phyloP scores from a whole-genome alignment of 2,113 vertebrate genomes.

The Ia io region DNA sequence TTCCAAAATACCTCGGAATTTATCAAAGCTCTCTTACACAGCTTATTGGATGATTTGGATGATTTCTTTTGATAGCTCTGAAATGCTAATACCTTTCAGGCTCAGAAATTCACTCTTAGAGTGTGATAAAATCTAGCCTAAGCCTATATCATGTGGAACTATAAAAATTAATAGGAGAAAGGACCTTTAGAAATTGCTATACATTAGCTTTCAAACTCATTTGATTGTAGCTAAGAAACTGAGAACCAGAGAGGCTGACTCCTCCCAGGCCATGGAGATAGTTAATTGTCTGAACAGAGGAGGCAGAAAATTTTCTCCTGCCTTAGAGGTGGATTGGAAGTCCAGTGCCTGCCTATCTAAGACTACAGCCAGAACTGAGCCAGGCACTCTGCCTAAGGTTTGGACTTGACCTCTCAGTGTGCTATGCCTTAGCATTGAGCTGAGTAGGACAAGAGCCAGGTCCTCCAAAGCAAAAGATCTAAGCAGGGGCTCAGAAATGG shows the following conservation, averaged over 20 bases:
- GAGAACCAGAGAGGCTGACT: not conserved
- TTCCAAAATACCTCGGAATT: not conserved
- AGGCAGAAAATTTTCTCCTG: not conserved
- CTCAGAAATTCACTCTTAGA: slow-evolving; percentile 1
- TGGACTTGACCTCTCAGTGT: not conserved
- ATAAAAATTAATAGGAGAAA: not conserved
- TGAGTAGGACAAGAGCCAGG: not conserved
- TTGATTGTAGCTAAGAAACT: not conserved
- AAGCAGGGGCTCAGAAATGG: not conserved
- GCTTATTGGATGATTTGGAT: not conserved
- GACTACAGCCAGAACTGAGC: not conserved
- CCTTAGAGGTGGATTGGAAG: not conserved
- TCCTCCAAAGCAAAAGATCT: not conserved
- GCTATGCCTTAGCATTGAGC: not conserved
- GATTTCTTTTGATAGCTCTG: not conserved
- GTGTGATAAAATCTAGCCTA: not conserved
- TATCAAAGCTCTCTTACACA: not conserved
- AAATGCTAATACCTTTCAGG: not conserved
- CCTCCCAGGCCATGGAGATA: not conserved
- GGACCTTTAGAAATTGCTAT: not conserved
- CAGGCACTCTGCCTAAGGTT: not conserved
- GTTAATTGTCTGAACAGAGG: not conserved
- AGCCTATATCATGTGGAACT: not conserved
- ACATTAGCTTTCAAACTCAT: not conserved
- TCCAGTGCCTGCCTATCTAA: not conserved